A percentile compares a stretch with the other conserved stretches of the same genome.
phyloP scores from a whole-genome alignment of 1,140 invertebrate genomes.

The Procambarus virginalis region DNA sequence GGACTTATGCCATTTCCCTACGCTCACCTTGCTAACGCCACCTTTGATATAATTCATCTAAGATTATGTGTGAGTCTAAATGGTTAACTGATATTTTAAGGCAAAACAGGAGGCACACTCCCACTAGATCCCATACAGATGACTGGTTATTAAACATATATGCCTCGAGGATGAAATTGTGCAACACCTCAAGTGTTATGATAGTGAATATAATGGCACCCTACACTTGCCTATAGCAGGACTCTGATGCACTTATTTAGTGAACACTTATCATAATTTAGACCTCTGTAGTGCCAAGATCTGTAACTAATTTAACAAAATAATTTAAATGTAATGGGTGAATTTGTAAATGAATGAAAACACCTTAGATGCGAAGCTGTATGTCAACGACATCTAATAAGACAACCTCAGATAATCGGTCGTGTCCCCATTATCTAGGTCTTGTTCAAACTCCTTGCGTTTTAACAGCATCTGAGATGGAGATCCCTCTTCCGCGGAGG shows the following conservation, averaged over 20 bases:
- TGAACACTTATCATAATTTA: neutral
- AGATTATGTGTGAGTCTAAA: neutral
- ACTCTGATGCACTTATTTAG: neutral
- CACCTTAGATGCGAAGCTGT: neutral
- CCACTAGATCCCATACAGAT: neutral
- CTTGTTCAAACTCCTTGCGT: conserved; percentile 59
- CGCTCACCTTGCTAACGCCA: neutral
- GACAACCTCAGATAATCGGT: conserved; percentile 56
- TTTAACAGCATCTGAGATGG: conserved; percentile 39
- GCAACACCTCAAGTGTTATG: neutral
- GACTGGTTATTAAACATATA: neutral
- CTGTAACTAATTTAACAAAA: neutral
- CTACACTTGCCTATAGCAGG: neutral
- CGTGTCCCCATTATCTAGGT: conserved; percentile 55
- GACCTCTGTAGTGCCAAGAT: neutral
- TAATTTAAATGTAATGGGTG: neutral
- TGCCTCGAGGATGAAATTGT: too few species aligned
- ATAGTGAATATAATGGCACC: neutral
- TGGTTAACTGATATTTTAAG: neutral
- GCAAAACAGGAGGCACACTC: neutral
- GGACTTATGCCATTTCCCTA: neutral
- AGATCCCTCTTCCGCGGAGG: conserved; percentile 18
- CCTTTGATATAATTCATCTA: neutral
- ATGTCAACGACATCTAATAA: conserved; percentile 15
- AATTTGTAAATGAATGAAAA: neutral